Conservation (phyloP, 2,888 invertebrate species). For the Mesorhabditis belari region DNA sequence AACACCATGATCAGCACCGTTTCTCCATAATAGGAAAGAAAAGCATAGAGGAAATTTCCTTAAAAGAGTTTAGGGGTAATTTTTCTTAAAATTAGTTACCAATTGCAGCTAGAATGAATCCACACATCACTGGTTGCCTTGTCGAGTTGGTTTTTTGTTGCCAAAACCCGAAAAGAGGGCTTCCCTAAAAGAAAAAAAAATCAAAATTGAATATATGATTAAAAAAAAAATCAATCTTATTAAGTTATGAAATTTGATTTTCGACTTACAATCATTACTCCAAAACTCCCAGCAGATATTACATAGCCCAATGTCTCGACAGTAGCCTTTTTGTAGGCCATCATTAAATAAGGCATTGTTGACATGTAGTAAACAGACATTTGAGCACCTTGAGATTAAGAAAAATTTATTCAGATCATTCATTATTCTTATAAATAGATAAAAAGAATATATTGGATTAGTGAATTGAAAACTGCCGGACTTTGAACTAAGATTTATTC, state of each 20-base stretch:
- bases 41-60: conserved; percentile 24
- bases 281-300: neutral
- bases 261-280: neutral
- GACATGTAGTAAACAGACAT: neutral
- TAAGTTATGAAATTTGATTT: too few species aligned
- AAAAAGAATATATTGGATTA: too few species aligned
- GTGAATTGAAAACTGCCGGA: too few species aligned
- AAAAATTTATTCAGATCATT: neutral
- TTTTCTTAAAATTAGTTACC: neutral
- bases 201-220: neutral
- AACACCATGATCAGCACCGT: conserved; percentile 15
- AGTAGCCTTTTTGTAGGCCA: neutral
- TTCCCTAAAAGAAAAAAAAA: neutral
- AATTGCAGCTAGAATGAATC: neutral
- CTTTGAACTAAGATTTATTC: too few species aligned
- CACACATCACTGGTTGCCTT: neutral
- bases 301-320: neutral
- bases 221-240: too few species aligned
- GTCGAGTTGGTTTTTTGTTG: neutral
- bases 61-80: neutral
- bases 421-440: neutral
- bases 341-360: neutral
- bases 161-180: neutral
- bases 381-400: too few species aligned
- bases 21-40: conserved; percentile 10